phyloP scores from a whole-genome alignment of 1,140 invertebrate genomes.

The Saccostrea glomerata region DNA sequence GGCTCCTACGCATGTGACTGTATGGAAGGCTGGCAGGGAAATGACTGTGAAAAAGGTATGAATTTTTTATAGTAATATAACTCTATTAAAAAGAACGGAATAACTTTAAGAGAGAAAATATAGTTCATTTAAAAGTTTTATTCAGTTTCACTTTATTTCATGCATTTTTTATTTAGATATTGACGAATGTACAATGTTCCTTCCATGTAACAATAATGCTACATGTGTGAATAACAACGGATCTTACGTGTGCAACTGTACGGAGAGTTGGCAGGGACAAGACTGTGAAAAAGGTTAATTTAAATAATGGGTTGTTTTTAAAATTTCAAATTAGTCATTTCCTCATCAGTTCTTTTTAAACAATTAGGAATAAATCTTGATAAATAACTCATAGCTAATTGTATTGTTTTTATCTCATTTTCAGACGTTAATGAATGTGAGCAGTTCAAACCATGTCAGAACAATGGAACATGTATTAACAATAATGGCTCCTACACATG shows the following conservation, averaged over 20 bases:
- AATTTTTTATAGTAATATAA: not conserved
- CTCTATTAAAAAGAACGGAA: too few species aligned
- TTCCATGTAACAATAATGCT: slow-evolving; percentile 6
- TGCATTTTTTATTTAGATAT: not conserved
- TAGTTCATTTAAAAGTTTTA: too few species aligned
- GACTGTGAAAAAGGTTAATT: slow-evolving; percentile 7
- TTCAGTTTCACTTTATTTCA: not conserved
- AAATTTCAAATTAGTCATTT: too few species aligned
- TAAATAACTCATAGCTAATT: too few species aligned
- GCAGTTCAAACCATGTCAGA: not conserved
- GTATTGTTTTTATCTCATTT: not conserved
- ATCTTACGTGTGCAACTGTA: slow-evolving; percentile 32
- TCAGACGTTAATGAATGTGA: slow-evolving; percentile 28
- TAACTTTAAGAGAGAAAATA: too few species aligned
- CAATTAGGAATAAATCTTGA: not conserved
- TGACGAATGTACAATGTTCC: not conserved
- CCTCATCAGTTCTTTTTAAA: too few species aligned
- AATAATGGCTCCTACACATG: slow-evolving; percentile 35
- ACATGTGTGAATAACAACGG: slow-evolving; percentile 38
- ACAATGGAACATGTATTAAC: slow-evolving; percentile 38
- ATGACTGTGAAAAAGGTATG: slow-evolving; percentile 32
- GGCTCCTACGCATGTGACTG: slow-evolving; percentile 40
- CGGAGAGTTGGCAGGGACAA: slow-evolving; percentile 33
- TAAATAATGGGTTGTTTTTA: not conserved
- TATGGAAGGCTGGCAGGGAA: slow-evolving; percentile 40